phyloP scores from a whole-genome alignment of 2,888 invertebrate genomes.

The Willowsia nigromaculata region DNA sequence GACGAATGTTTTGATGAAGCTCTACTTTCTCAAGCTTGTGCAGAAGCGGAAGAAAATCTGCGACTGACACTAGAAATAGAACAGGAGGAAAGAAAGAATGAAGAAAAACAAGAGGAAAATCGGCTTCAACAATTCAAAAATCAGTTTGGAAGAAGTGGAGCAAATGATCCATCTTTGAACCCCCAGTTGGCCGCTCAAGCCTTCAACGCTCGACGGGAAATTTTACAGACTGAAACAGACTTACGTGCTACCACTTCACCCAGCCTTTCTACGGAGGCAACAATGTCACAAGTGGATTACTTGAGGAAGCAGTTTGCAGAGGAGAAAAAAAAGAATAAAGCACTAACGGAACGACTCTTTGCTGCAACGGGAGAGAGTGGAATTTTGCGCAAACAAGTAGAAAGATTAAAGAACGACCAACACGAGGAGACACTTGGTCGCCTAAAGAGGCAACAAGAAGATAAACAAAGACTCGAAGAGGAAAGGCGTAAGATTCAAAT shows the following conservation, averaged over 20 bases:
- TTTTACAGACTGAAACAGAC: too few relatives aligned
- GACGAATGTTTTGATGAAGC: too few relatives aligned
- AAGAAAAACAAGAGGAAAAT: neutral
- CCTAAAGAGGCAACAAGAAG: neutral
- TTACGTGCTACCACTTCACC: too few relatives aligned
- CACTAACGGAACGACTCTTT: neutral
- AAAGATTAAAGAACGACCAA: neutral
- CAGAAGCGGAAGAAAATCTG: too few relatives aligned
- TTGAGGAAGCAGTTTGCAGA: neutral
- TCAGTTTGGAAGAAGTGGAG: neutral
- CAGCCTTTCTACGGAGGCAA: too few relatives aligned
- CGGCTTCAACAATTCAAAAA: neutral
- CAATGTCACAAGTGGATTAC: neutral
- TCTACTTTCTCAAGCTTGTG: too few relatives aligned
- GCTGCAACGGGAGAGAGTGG: slow-evolving; percentile 12
- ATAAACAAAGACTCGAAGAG: slow-evolving; percentile 1
- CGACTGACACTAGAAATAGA: too few relatives aligned
- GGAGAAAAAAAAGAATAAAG: neutral
- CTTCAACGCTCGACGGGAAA: neutral
- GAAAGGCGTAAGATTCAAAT: neutral
- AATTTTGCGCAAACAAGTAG: neutral
- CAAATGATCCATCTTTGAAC: neutral
- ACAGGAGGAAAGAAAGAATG: too few relatives aligned
- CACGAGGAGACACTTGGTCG: neutral
- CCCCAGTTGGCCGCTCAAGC: neutral